A percentile compares a stretch with the other conserved stretches of the same genome.
Evolutionary conservation across 2,888 invertebrate species (phyloP).

Genomic region (Cosmopolites sordidus): DNA sequence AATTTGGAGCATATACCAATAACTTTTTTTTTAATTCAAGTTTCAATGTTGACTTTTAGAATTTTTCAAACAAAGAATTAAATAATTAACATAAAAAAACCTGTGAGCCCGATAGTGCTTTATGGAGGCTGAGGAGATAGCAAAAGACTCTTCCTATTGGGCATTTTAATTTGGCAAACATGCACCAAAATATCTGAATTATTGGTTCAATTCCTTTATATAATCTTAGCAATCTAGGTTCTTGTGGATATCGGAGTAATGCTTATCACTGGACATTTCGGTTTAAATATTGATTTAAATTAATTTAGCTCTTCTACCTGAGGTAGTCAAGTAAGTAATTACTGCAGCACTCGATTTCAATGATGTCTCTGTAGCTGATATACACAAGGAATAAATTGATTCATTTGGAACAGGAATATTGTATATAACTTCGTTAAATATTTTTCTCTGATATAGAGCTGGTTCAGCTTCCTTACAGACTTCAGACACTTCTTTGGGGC

Average conservation of each 20-base stretch:
- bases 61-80: too few relatives aligned
- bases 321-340: conserved; percentile 74
- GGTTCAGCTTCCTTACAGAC: conserved; percentile 83
- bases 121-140: too few relatives aligned
- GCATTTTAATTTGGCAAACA: too few relatives aligned
- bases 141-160: too few relatives aligned
- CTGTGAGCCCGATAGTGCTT: too few relatives aligned
- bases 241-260: conserved; percentile 64
- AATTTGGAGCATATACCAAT: too few relatives aligned
- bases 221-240: conserved; percentile 64
- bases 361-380: conserved; percentile 71
- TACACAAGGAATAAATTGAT: conserved; percentile 65
- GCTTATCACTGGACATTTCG: conserved; percentile 66
- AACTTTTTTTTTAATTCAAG: too few relatives aligned
- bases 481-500: conserved; percentile 66
- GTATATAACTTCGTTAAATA: conserved; percentile 64
- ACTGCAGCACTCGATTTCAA: conserved; percentile 64
- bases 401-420: conserved; percentile 70
- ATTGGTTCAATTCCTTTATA: conserved; percentile 54
- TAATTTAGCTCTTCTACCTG: conserved; percentile 66
- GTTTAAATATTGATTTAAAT: conserved; percentile 56
- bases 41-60: too few relatives aligned
- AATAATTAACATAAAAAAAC: too few relatives aligned
- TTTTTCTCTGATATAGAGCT: conserved; percentile 73
- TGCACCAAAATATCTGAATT: too few relatives aligned